Evolutionary conservation across 92 coral and sea anemone genomes (phyloP).

Genomic region (Metridium senile): DNA sequence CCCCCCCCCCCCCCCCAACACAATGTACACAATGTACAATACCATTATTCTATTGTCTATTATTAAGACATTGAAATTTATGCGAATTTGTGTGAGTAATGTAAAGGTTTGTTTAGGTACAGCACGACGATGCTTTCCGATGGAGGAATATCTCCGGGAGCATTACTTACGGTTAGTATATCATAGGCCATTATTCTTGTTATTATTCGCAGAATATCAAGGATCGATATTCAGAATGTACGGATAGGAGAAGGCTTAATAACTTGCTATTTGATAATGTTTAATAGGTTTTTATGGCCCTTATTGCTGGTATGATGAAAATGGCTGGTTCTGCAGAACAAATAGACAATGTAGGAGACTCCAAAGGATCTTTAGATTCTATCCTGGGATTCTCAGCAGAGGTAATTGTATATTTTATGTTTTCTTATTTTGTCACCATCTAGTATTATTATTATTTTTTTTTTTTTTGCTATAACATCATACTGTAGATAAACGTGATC

Average conservation of each 20-base stretch:
- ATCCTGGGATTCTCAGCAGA: constrained; percentile 53
- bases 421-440: too few relatives aligned
- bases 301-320: constrained; percentile 83
- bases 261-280: too few relatives aligned
- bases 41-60: too few relatives aligned
- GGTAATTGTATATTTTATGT: too few relatives aligned
- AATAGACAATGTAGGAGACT: constrained; percentile 55
- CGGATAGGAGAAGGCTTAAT: too few relatives aligned
- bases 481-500: too few relatives aligned
- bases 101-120: constrained; percentile 56
- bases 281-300: constrained; percentile 81
- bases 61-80: too few relatives aligned
- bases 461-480: background rate
- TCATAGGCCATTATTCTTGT: background rate
- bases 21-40: too few relatives aligned
- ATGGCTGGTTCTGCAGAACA: constrained; percentile 78
- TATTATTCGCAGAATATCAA: background rate
- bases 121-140: constrained; percentile 71
- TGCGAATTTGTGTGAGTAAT: background rate
- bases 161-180: constrained; percentile 83
- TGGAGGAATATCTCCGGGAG: constrained; percentile 86
- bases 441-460: background rate
- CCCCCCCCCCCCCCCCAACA: too few relatives aligned
- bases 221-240: background rate
- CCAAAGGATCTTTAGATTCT: constrained; percentile 52